Conservation (phyloP, 2,888 invertebrate genomes). For the Pollenia labialis region DNA sequence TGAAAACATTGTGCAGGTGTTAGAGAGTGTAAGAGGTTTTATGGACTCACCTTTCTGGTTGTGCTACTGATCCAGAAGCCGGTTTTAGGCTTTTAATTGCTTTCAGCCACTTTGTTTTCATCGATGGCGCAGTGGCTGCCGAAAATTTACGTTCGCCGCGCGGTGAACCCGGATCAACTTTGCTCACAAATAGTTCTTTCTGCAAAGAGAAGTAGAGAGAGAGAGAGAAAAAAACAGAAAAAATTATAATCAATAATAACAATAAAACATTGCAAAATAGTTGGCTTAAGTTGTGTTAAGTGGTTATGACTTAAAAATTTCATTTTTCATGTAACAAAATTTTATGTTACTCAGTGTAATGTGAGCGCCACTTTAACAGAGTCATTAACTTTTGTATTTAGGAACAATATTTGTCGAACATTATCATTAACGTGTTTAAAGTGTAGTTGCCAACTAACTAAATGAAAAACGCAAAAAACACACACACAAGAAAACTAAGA, state of each 20-base stretch:
- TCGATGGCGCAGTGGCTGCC: constrained; percentile 92
- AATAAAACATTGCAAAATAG: constrained; percentile 20
- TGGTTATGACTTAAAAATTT: constrained; percentile 37
- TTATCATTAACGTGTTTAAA: constrained; percentile 54
- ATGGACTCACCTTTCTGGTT: constrained; percentile 88
- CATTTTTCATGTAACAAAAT: background rate
- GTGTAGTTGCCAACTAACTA: constrained; percentile 2
- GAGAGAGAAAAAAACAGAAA: background rate
- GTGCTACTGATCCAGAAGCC: constrained; percentile 86
- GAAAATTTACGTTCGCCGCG: constrained; percentile 92
- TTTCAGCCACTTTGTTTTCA: constrained; percentile 99
- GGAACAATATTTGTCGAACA: constrained; percentile 62
- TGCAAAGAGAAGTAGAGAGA: constrained; percentile 84
- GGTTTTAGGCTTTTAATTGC: constrained; percentile 97
- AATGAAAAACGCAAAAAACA: background rate
- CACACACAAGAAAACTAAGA: background rate
- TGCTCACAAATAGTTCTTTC: constrained; percentile 93
- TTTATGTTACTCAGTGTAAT: background rate
- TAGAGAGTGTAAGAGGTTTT: background rate
- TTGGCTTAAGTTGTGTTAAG: background rate
- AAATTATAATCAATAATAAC: constrained; percentile 10
- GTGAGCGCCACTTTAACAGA: constrained; percentile 19
- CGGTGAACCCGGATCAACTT: constrained; percentile 88
- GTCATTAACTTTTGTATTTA: constrained; percentile 53
- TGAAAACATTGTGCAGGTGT: background rate